Base-by-base conservation (phyloP, 2,888 invertebrate genomes). In the Perdita meconis region DNA sequence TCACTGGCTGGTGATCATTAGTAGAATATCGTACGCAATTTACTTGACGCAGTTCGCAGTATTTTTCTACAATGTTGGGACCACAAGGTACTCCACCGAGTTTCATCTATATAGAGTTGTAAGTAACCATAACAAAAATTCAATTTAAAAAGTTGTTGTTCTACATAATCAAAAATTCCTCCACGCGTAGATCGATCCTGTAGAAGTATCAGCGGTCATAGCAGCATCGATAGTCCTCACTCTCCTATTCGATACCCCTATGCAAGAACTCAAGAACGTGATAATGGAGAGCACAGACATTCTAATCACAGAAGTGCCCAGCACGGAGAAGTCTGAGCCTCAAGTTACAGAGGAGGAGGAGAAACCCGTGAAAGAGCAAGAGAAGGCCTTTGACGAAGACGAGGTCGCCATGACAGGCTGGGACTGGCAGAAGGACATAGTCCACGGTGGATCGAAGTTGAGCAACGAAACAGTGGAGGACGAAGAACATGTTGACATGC, bases 11-110 rank as follows among this genome's bases (percentile, higher is more conserved):
- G 91, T 95, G 6, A 88, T 96, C 70, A 93, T 96, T 78, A 96
- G 95, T 82, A 94, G 95, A 47, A 93, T 96, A 34, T 95, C 95
- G 1, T 95, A 95, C 83, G 94, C 95, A 0, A 92, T 96, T 69
- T 96, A 95, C 82, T 93, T 96, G 38, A 93, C 94, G 38, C 95
- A 95, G 89, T 96, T 95, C 86, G 93, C 95, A 22, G 94, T 96
- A 55, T 95, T 95, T 84, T 94, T 96, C 74, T 95, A 95, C 79
- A 94, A 94, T 60, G 94, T 95, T 24, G 96, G 94, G 55, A 94
- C 94, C n/a, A 93, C 94, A 0, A 94, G 94, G 86, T 94, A 94
- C 53, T 92, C 95, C 0, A 93, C 93, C 16, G 94, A 94, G 90
- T 95, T 95, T 89, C 93, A 94, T 44, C 66, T 94, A 30, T 89